A percentile compares a stretch with the other conserved stretches of the same genome.
These are phyloP conservation scores for Poeciliopsis paucimaculata DNA, from an alignment of 2,797 vertebrate species.

Conservation along the genomic window DNA sequence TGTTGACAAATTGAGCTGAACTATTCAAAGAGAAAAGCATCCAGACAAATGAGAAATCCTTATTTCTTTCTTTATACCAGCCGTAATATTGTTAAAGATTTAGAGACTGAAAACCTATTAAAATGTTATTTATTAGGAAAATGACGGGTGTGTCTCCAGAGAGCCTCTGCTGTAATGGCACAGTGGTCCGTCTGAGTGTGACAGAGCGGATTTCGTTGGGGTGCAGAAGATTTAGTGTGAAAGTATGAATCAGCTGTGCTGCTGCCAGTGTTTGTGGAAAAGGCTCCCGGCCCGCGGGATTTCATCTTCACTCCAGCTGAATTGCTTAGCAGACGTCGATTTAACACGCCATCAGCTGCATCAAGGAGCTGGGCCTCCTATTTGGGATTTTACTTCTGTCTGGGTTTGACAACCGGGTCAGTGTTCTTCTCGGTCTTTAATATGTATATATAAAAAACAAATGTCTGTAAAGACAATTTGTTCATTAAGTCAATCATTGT, in stretches of 20 bases:
- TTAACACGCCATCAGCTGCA: constrained; percentile 34
- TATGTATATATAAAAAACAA: no score
- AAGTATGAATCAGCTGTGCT: constrained; percentile 6
- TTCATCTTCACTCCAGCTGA: constrained; percentile 59
- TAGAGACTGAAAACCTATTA: neutral
- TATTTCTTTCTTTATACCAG: neutral
- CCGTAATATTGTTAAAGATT: neutral
- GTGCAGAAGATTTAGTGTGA: constrained; percentile 26
- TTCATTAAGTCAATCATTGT: constrained; percentile 1
- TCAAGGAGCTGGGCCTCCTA: neutral
- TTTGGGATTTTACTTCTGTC: constrained; percentile 31
- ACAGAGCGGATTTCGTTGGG: neutral
- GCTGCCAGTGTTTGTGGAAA: constrained; percentile 52
- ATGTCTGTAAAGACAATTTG: constrained; percentile 11
- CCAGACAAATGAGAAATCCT: neutral
- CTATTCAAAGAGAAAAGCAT: neutral
- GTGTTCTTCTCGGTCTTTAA: constrained; percentile 7
- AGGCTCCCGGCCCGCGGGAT: constrained; percentile 34
- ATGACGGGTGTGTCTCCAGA: neutral
- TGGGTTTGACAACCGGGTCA: constrained; percentile 26
- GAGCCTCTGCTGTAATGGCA: neutral
- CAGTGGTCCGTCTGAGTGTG: neutral
- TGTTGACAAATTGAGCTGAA: neutral
- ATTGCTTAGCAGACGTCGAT: constrained; percentile 63
- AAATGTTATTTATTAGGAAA: neutral